Base-by-base conservation (phyloP, 2,113 vertebrate genomes). In the Scatophagus argus region DNA sequence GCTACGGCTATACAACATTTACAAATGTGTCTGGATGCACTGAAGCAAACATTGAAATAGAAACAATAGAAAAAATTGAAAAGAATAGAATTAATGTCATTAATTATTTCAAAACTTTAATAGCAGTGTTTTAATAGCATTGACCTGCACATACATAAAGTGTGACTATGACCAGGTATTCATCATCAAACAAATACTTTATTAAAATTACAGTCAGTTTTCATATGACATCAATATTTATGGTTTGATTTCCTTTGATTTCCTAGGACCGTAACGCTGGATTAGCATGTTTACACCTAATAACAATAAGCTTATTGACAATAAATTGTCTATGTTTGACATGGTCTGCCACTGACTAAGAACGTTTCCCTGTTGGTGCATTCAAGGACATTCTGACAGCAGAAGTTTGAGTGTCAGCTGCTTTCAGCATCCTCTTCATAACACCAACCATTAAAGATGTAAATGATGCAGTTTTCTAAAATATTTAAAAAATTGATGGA, bases 21-120 rank as follows among this genome's bases (percentile, higher is more conserved):
- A 36, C 16, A 70, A 44, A 29, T 69, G 39, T 76, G 9, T 68
- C 55, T 43, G 4, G 2, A 49, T n/a, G 9, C 49, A 39, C 62
- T 23, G 23, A 39, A 64, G 66, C 38, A 34, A 60, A 72, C 17
- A 58, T 9, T 3, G 8, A 6, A 32, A 6, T 17, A 67, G 9
- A 61, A 49, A 54, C 44, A 19, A 47, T 56, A 16, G 49, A 66
- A 66, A 44, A 2, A 55, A 62, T 56, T 56, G n/a, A 59, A 66
- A 66, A 44, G 4, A 55, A 62, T 31, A 5, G 0, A 34, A 47
- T 44, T 21, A 1, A 44, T 19, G 19, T 6, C 19, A 17, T 46
- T 9, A 21, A 46, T 23, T 41, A 19, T 25, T n/a, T 11, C 11
- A 29, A 11, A 0, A 10, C 12, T 46, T 36, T 36, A n/a, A n/a